Base-by-base conservation (phyloP, 1,140 invertebrate species). In the Aphaenogaster ashmeadi region DNA sequence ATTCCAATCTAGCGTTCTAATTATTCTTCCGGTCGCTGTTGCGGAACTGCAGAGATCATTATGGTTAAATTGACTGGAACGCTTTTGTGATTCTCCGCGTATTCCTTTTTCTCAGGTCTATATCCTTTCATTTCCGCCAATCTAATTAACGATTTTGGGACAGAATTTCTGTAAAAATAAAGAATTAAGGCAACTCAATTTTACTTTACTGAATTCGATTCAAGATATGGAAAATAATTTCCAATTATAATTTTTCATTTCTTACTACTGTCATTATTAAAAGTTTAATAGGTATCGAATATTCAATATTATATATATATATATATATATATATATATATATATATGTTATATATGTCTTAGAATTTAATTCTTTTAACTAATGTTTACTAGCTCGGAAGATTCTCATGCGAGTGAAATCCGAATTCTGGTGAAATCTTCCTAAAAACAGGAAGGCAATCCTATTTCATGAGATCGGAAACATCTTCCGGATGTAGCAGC, bases 381-480 rank as follows among this genome's bases (percentile, higher is more conserved):
- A 27, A 27, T 64, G 54, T 74, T 84, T 84, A 87, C 44, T 78
- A 81, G 36, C 64, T 41, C 18, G 9, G 36, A 2, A 38, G 54
- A 69, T 80, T 62, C 60, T 47, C 21, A 1, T 36, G 15, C 5
- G 54, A 71, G 18, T 60, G 44, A 75, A 83, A 44, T 21, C 5
- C 2, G n/a, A 71, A 47, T 78, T 44, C 62, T n/a, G 21, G 44
- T 41, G 78, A 80, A 15, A 80, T 54, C 60, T 80, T 54, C 1
- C 13, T 54, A 44, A 72, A 62, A 86, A 67, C 38, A 54, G 60
- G 11, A 64, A 79, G 36, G 60, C 60, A 86, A 79, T 79, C 21
- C 18, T 4, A 66, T 79, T 79, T 79, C 33, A 54, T 50, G 33
- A 50, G 18, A 62, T 71, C 38, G 15, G 38, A 27, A 69, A 41